Percentiles rank a stretch among this genome's conserved stretches.
Evolutionary conservation across 2,888 invertebrate genomes (phyloP).

Genomic region (Hypsopygia costalis): DNA sequence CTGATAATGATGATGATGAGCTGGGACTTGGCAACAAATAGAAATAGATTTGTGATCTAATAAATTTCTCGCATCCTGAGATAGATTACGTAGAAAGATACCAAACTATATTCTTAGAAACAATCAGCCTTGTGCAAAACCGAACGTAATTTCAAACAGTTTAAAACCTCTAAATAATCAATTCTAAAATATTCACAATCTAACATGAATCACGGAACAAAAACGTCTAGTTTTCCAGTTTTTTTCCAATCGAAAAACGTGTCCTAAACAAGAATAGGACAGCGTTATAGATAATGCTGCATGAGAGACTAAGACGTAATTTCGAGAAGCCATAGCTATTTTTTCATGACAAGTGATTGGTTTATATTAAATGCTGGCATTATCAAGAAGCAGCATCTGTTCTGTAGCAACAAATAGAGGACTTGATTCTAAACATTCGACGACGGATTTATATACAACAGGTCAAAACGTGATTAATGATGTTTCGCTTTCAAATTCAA

Average conservation of each 20-base stretch:
- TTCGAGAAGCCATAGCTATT: not conserved
- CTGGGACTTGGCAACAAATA: too few species aligned
- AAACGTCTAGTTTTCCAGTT: not conserved
- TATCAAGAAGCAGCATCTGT: slow-evolving; percentile 22
- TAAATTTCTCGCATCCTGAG: too few species aligned
- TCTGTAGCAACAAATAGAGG: slow-evolving; percentile 38
- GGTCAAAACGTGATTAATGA: slow-evolving; percentile 26
- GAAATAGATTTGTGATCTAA: too few species aligned
- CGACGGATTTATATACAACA: slow-evolving; percentile 58
- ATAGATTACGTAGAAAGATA: too few species aligned
- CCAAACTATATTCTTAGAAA: too few species aligned
- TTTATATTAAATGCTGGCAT: slow-evolving; percentile 4
- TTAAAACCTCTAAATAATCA: too few species aligned
- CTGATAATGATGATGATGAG: too few species aligned
- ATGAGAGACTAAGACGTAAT: not conserved
- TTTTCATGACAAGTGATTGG: slow-evolving; percentile 4
- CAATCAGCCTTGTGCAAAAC: too few species aligned
- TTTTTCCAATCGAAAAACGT: not conserved
- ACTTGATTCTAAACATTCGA: slow-evolving; percentile 68
- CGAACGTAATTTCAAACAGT: too few species aligned
- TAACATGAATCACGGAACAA: not conserved
- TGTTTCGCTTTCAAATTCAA: slow-evolving; percentile 4
- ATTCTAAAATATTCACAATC: too few species aligned
- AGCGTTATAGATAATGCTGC: not conserved
- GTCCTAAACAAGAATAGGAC: not conserved